Conservation (phyloP, 2,797 vertebrate genomes). For the Salarias fasciatus region DNA sequence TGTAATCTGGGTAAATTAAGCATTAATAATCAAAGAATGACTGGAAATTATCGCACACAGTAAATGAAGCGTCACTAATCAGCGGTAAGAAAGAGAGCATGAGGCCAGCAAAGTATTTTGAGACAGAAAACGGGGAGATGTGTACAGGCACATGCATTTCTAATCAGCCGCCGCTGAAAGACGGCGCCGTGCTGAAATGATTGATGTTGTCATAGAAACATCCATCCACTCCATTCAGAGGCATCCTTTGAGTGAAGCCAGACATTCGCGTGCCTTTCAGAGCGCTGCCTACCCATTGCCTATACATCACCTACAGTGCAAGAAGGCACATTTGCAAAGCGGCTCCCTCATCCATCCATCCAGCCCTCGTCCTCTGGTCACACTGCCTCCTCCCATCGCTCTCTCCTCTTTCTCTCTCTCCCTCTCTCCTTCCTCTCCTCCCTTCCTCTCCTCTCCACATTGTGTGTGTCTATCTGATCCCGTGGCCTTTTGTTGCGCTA, state of each 20-base stretch:
- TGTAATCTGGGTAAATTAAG: conserved; percentile 84
- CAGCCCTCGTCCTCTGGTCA: conserved; percentile 37
- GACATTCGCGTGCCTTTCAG: conserved; percentile 52
- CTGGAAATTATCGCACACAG: conserved; percentile 78
- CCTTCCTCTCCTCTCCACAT: conserved; percentile 81
- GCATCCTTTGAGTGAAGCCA: conserved; percentile 43
- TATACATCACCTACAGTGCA: conserved; percentile 69
- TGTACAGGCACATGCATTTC: conserved; percentile 36
- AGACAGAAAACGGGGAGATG: conserved; percentile 53
- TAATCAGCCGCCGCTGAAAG: conserved; percentile 55
- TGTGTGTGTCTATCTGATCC: conserved; percentile 85
- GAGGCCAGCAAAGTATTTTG: conserved; percentile 59
- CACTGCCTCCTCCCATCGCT: conserved; percentile 47
- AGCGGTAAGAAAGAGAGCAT: conserved; percentile 58
- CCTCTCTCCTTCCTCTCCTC: conserved; percentile 72
- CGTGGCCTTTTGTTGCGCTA: conserved; percentile 83
- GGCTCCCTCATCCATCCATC: conserved; percentile 41
- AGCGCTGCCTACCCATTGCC: conserved; percentile 44
- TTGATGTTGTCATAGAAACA: conserved; percentile 75
- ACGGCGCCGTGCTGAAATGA: conserved; percentile 53
- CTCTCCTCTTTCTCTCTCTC: conserved; percentile 44
- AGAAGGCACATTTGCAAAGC: conserved; percentile 74
- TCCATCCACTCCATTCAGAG: conserved; percentile 43
- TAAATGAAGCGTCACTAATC: conserved; percentile 79
- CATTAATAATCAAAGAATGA: conserved; percentile 83